Base-by-base conservation (phyloP, 2,797 vertebrate species). In the Poeciliopsis infans region DNA sequence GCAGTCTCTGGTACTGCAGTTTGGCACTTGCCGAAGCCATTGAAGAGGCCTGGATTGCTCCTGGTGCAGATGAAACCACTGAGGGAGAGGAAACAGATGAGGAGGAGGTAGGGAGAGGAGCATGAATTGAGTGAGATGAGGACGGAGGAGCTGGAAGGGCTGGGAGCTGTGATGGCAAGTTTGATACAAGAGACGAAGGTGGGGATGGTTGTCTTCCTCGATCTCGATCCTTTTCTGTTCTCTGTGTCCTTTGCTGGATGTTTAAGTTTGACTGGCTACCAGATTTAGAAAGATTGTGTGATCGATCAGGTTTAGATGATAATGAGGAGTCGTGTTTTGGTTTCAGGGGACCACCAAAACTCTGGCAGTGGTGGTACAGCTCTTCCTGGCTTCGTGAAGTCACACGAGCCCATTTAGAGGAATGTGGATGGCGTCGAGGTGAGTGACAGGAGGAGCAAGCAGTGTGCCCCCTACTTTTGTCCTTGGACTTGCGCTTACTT, bases 1-100 rank as follows among this genome's bases (percentile, higher is more conserved):
- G 95, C 78, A 96, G 89, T 89, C 97, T 97, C 91, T 97, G 97
- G 89, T 97, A 98, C 87, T 97, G 97, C 75, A 97, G 95, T 85
- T 97, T 97, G 87, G 96, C 96, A 89, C 96, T 96, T 94, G 96
- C 97, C 91, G 96, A 96, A 90, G 95, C 94, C 89, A 95, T 91
- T 33, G 94, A 92, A n/a, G 95, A 95, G 74, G 91, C 95, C 86
- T 94, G 95, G 41, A 94, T 91, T 68, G 94, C 96, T 87, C 93
- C 96, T 46, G 93, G 96, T 86, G 90, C 96, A 75, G 94, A 96
- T 77, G 95, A 96, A 46, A 95, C 92, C 76, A 93, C 94, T 12
- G 95, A 95, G 13, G 95, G 96, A 20, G 97, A 97, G 49, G 97
- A 97, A 72, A 96, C 93, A 2, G 97, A 97, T 3, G 97, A 97